A percentile compares a stretch with the other conserved stretches of the same genome.
These are phyloP conservation scores for Litocranius walleri DNA, from an alignment of 2,113 vertebrate genomes.

Conservation along the genomic window DNA sequence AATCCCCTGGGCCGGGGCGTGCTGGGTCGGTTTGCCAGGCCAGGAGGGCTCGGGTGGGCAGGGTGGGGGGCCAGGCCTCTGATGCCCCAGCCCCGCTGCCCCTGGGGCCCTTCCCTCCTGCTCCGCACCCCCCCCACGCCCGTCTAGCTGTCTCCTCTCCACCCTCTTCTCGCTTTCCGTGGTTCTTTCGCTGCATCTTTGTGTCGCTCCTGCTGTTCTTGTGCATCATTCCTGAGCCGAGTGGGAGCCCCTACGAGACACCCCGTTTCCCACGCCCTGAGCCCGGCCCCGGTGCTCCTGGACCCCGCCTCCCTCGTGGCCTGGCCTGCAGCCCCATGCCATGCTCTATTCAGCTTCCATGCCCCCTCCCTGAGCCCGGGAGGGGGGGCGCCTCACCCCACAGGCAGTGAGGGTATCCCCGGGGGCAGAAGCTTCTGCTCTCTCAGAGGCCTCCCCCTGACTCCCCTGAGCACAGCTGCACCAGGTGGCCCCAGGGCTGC, in stretches of 20 bases:
- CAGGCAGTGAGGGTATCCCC: neutral
- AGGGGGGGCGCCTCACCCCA: neutral
- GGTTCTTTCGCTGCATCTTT: conserved; percentile 41
- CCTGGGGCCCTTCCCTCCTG: neutral
- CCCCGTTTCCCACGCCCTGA: neutral
- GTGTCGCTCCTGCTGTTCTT: neutral
- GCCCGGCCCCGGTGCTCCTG: neutral
- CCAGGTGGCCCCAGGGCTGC: neutral
- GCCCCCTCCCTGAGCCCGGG: neutral
- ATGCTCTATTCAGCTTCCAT: neutral
- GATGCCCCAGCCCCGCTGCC: neutral
- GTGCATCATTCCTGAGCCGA: neutral
- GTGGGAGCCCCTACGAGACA: neutral
- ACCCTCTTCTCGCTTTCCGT: conserved; percentile 29
- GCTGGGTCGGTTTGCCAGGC: conserved; percentile 38
- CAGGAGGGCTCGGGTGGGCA: neutral
- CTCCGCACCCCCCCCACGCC: neutral
- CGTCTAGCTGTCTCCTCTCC: neutral
- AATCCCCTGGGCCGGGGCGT: neutral
- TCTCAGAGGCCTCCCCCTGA: neutral
- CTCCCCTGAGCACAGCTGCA: neutral
- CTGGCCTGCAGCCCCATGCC: neutral
- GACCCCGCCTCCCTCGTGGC: neutral
- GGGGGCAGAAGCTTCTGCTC: neutral
- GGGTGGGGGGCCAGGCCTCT: neutral